phyloP scores from a whole-genome alignment of 2,113 vertebrate species.

The Phalacrocorax carbo region DNA sequence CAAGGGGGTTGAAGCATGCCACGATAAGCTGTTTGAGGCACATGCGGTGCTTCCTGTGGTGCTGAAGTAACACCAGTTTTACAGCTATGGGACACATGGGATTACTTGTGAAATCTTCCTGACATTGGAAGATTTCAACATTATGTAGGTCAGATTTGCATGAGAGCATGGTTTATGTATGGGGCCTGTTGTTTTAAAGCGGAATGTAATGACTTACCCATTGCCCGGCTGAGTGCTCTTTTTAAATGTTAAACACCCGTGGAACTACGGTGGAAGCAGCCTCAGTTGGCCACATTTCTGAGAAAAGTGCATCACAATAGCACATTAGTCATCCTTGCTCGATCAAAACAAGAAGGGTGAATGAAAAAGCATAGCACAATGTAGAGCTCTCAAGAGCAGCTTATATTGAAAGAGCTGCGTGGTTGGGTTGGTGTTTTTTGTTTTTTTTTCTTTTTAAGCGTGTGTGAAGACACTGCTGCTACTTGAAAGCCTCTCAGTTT shows the following conservation, averaged over 20 bases:
- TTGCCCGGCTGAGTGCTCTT: constrained; percentile 13
- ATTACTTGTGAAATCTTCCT: constrained; percentile 5
- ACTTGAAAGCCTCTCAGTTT: neutral
- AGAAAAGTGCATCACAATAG: constrained; percentile 51
- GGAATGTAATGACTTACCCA: constrained; percentile 52
- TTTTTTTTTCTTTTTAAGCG: neutral
- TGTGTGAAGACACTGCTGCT: neutral
- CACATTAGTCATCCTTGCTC: constrained; percentile 32
- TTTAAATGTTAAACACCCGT: constrained; percentile 53
- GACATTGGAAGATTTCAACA: neutral
- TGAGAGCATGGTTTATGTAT: constrained; percentile 32
- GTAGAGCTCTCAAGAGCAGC: neutral
- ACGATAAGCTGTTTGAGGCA: neutral
- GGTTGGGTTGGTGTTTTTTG: too few relatives aligned
- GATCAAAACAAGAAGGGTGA: constrained; percentile 33
- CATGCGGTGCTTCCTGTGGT: neutral
- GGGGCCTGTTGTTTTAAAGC: constrained; percentile 45
- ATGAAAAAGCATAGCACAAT: constrained; percentile 9
- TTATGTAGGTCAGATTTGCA: constrained; percentile 38
- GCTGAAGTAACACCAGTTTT: neutral
- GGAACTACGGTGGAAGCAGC: neutral
- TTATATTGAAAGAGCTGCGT: neutral
- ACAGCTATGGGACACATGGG: neutral
- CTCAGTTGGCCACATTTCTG: constrained; percentile 40
- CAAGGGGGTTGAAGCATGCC: neutral